These are phyloP conservation scores for Embidobia sp. DNA, from an alignment of 2,888 invertebrate genomes.

Conservation along the genomic window DNA sequence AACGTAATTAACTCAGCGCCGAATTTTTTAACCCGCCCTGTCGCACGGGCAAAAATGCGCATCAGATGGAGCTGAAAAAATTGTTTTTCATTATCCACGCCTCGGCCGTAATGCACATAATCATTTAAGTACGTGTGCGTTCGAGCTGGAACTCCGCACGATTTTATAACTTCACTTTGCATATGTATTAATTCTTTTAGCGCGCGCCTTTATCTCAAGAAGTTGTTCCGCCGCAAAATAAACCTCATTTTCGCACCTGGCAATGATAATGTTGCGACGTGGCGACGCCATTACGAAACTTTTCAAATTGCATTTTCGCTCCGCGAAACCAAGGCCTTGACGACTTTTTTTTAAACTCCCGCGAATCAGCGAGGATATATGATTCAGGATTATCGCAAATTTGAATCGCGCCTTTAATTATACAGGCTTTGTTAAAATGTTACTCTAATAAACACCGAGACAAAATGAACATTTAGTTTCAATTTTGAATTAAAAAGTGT, in stretches of 20 bases:
- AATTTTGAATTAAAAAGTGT: too few species aligned
- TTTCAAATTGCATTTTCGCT: slow-evolving; percentile 53
- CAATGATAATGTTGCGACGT: slow-evolving; percentile 62
- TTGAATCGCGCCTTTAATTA: slow-evolving; percentile 25
- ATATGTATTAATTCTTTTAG: slow-evolving; percentile 65
- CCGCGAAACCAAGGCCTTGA: too few species aligned
- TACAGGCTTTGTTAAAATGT: slow-evolving; percentile 31
- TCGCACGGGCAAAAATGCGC: too few species aligned
- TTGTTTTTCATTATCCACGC: slow-evolving; percentile 45
- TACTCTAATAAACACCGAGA: too few species aligned
- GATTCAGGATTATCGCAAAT: slow-evolving; percentile 22
- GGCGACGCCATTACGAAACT: slow-evolving; percentile 56
- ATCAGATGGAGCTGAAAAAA: too few species aligned
- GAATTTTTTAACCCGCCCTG: too few species aligned
- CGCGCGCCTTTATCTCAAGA: slow-evolving; percentile 59
- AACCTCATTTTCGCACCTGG: slow-evolving; percentile 62
- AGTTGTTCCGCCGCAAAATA: slow-evolving; percentile 61
- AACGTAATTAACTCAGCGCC: slow-evolving; percentile 32
- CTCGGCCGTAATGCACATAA: slow-evolving; percentile 36
- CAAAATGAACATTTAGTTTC: too few species aligned
- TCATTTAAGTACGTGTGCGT: slow-evolving; percentile 54
- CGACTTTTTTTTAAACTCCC: slow-evolving; percentile 8
- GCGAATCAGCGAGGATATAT: slow-evolving; percentile 5
- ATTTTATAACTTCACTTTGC: slow-evolving; percentile 62
- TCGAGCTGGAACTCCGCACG: slow-evolving; percentile 55